phyloP scores from a whole-genome alignment of 2,113 vertebrate species.

The Gopherus evgoodei region DNA sequence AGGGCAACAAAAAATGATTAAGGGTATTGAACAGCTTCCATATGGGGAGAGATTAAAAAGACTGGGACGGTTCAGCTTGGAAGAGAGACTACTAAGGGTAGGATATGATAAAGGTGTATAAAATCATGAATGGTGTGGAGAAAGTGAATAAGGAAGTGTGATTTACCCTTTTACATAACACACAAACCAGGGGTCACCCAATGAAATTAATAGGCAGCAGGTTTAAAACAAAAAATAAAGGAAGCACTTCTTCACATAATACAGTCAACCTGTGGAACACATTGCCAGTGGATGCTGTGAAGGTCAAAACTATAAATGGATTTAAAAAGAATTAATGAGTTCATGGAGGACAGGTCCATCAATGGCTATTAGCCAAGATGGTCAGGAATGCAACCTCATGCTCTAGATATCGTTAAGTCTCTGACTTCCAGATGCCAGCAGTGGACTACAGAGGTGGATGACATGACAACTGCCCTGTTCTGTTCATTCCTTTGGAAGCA shows the following conservation, averaged over 20 bases:
- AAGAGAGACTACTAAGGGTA: neutral
- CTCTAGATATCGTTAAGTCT: neutral
- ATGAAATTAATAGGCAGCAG: neutral
- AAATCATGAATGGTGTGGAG: neutral
- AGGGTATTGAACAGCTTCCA: neutral
- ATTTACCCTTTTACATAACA: neutral
- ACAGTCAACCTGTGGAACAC: neutral
- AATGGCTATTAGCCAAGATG: neutral
- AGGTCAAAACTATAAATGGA: neutral
- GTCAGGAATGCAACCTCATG: neutral
- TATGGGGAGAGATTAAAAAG: neutral
- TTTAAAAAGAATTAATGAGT: neutral
- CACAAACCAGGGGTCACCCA: neutral
- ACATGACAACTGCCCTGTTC: neutral
- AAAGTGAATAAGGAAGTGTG: neutral
- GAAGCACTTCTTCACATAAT: neutral
- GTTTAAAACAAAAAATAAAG: no score
- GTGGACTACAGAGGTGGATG: neutral
- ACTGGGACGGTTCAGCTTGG: neutral
- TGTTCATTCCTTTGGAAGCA: no score
- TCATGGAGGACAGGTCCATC: neutral
- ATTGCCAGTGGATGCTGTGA: neutral
- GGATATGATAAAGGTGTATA: neutral
- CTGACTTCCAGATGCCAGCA: neutral
- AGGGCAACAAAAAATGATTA: neutral